Evolutionary conservation across 2,113 vertebrate species (phyloP).

Genomic region (Phaethon lepturus): DNA sequence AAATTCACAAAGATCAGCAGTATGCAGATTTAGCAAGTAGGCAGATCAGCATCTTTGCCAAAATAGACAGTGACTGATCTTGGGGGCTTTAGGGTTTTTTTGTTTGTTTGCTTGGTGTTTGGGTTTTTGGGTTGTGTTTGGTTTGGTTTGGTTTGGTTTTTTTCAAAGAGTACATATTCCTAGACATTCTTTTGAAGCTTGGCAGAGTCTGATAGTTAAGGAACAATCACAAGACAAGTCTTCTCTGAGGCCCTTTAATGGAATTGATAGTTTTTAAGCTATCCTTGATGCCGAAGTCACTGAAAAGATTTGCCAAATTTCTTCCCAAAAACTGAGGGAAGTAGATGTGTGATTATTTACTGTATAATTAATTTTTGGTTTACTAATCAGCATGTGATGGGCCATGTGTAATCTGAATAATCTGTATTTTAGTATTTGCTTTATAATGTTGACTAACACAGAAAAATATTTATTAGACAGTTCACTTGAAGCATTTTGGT

Average conservation of each 20-base stretch:
- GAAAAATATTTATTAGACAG: neutral
- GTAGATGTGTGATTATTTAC: neutral
- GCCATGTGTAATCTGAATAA: neutral
- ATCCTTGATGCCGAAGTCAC: neutral
- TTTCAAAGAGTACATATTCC: neutral
- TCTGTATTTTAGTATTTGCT: neutral
- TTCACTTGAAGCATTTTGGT: neutral
- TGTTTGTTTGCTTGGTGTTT: neutral
- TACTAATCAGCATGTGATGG: neutral
- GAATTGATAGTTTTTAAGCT: neutral
- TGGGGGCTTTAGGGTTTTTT: neutral
- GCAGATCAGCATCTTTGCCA: neutral
- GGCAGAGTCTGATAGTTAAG: neutral
- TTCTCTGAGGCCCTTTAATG: neutral
- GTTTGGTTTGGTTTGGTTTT: no score
- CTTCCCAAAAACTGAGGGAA: neutral
- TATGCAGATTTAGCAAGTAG: neutral
- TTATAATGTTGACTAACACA: neutral
- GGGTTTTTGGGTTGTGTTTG: no score
- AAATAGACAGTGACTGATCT: neutral
- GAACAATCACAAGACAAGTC: neutral
- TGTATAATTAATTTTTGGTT: neutral
- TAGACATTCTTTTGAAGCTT: neutral
- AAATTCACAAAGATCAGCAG: neutral
- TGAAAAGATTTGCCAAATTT: neutral